Conservation (phyloP, 2,888 invertebrate genomes). For the Folsomia candida region DNA sequence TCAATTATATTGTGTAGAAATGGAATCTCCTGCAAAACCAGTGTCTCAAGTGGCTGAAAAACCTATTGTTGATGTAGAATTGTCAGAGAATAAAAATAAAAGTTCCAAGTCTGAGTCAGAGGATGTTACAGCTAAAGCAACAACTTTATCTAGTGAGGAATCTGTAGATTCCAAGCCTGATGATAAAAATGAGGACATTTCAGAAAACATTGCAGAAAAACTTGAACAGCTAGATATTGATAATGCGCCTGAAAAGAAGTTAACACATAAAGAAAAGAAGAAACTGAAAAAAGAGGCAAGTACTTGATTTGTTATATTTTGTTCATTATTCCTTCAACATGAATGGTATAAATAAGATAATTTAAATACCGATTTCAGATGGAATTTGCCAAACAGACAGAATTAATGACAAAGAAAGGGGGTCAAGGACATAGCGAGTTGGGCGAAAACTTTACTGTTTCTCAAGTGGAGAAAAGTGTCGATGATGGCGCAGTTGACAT, state of each 20-base stretch:
- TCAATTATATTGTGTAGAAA: no score
- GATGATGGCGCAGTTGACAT: conserved; percentile 92
- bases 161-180: no score
- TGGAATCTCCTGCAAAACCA: no score
- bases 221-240: neutral
- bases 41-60: no score
- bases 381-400: conserved; percentile 84
- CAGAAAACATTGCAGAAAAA: neutral
- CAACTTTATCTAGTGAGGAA: no score
- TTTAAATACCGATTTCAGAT: conserved; percentile 58
- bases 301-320: conserved; percentile 6
- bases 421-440: conserved; percentile 85
- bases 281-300: conserved; percentile 71
- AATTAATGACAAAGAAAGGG: conserved; percentile 78
- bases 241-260: conserved; percentile 61
- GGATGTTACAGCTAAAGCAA: no score
- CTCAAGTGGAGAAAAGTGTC: conserved; percentile 65
- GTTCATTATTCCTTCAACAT: conserved; percentile 14
- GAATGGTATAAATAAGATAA: neutral
- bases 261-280: conserved; percentile 88
- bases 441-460: conserved; percentile 92
- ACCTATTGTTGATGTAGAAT: no score
- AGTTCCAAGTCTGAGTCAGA: no score
- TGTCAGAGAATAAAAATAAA: no score
- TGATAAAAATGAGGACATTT: neutral